Evolutionary conservation across 2,113 vertebrate species (phyloP).

Genomic region (Sebastes fasciatus): DNA sequence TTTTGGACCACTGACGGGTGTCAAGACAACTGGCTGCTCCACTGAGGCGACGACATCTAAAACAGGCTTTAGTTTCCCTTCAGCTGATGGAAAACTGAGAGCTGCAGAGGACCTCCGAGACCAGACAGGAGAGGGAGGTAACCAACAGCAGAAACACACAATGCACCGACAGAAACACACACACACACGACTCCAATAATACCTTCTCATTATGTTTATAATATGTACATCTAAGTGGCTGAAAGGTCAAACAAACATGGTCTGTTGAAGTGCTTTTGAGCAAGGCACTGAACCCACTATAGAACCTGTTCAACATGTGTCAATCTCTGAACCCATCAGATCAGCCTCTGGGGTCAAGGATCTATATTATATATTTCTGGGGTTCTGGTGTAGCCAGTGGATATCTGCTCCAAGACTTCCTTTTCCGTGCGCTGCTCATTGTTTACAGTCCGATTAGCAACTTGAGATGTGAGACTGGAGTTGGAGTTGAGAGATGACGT

Average conservation of each 20-base stretch:
- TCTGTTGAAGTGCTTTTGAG: background rate
- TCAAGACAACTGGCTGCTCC: slow-evolving; percentile 52
- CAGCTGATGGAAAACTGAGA: slow-evolving; percentile 52
- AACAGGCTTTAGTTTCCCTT: slow-evolving; percentile 38
- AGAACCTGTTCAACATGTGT: background rate
- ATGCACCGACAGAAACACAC: background rate
- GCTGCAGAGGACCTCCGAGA: slow-evolving; percentile 39
- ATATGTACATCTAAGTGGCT: background rate
- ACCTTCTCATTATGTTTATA: background rate
- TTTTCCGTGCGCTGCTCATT: no score
- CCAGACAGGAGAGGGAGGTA: slow-evolving; percentile 5
- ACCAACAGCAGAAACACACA: slow-evolving; percentile 21
- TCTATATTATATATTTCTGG: no score
- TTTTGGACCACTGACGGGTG: slow-evolving; percentile 18
- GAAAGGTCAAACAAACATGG: background rate
- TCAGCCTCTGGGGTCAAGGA: no score
- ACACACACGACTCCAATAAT: background rate
- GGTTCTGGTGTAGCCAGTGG: no score
- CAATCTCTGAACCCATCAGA: no score
- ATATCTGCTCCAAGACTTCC: no score
- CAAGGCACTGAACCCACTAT: background rate
- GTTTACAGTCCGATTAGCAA: no score
- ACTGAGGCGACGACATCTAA: slow-evolving; percentile 21
- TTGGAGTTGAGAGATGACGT: no score
- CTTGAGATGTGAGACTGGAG: no score